Evolutionary conservation across 2,888 invertebrate genomes (phyloP), one percentile per base, ranked within the genome.

Genomic region (Hesperia comma): DNA sequence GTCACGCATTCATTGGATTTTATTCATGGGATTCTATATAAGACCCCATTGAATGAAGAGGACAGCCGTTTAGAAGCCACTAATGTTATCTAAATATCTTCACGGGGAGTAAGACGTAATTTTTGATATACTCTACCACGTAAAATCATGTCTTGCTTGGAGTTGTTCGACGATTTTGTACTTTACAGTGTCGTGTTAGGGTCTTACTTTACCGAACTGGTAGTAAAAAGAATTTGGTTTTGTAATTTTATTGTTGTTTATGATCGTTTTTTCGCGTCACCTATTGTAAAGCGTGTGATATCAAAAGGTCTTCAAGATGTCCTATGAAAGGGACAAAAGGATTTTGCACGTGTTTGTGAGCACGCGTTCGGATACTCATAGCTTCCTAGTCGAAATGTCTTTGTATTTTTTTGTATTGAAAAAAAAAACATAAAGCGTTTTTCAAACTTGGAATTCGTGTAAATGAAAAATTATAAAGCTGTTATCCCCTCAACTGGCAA

Each of bases 11-110:
- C 83, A 88, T 70, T 69, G 74, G 58, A 75, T 76, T 80, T 79
- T 77, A 83, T 75, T 79, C 77, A 74, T 73, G 72, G 72, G 69
- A 63, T 72, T 73, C 78, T 81, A 72, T 74, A 73, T 71, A 75
- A 72, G 75, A 74, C 72, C 74, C 82, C 76, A 83, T 89, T 85
- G 80, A 86, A 78, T 77, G 68, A 51, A 71, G 72, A 75, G 77
- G 82, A 88, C 89, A 88, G 83, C 85, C 90, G 84, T 91, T 90
- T 90, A 90, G 82, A 90, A 91, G 89, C 92, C 92, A 89, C 92
- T 92, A 92, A 92, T 92, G 88, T 87, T 91, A 91, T 92, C 91
- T 90, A 83, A 86, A 88, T 82, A 86, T 87, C 84, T 84, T 82
- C 76, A 81, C 77, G 82, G 81, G 74, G 79, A 87, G 79, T 79